Base-by-base conservation (phyloP, 2,888 invertebrate species). In the Cantharis rustica region DNA sequence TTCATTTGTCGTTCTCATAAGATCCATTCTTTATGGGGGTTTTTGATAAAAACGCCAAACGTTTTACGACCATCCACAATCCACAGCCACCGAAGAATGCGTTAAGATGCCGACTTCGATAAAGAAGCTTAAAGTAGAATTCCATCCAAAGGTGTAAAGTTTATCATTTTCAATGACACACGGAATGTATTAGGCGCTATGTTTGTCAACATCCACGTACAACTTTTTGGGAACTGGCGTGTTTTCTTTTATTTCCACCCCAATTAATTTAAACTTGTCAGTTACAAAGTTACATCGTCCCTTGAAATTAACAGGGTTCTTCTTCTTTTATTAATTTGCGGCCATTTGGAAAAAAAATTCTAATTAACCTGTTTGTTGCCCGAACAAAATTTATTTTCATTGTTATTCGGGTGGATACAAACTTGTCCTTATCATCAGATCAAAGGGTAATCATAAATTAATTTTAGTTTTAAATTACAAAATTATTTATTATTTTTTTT, bases 71-170 rank as follows among this genome's bases (percentile, higher is more conserved):
- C 80, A 75, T 73, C 77, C 73, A 78, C 72, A 78, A 75, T 73
- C 76, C 72, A 79, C 73, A 79, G 80, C 80, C 81, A 81, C 80
- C 77, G 81, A 80, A 82, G 80, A 82, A 82, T 82, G 80, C 80
- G 77, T 79, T 80, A 75, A 79, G 81, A 82, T 81, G 82, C 80
- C 80, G 81, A 80, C 81, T 27, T 66, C 73, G 82, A 82, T 82
- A 81, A 76, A 82, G 80, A 79, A 73, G 80, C 81, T 82, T 82
- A 82, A 75, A 77, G 72, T 75, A 76, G 75, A 77, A 79, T 79
- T 79, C 80, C 78, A 81, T 82, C 76, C 80, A 69, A 79, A 82
- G 82, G 82, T 82, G 82, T 82, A 82, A 83, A 82, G 81, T 82
- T 82, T 81, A 82, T 81, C 82, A 82, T 82, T 80, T 79, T 76